A percentile compares a stretch with the other conserved stretches of the same genome.
Conservation (phyloP, 2,888 invertebrate species). For the Loripinus fragilis region DNA sequence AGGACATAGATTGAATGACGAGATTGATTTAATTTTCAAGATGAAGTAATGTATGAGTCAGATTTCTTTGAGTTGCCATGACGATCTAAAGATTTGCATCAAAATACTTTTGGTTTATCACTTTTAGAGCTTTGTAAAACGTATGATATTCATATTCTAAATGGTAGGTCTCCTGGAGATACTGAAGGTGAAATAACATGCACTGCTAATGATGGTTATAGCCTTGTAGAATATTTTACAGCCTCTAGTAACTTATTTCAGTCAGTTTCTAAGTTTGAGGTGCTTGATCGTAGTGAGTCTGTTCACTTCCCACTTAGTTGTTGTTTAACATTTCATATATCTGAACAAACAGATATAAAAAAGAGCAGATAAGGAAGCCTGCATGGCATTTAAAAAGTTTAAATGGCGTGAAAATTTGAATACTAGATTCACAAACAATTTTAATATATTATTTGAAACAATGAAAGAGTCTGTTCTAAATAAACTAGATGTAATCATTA, state of each 20-base stretch:
- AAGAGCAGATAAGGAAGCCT: not conserved
- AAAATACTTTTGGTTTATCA: not conserved
- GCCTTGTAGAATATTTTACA: not conserved
- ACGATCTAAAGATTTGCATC: not conserved
- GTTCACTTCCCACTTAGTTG: not conserved
- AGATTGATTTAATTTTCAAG: constrained; percentile 14
- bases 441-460: not conserved
- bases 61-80: not conserved
- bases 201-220: not conserved
- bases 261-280: not conserved
- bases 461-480: not conserved
- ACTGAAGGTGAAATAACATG: constrained; percentile 7
- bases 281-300: not conserved
- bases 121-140: constrained; percentile 17
- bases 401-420: not conserved
- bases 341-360: not conserved
- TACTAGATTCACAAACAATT: not conserved
- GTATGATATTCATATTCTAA: constrained; percentile 9
- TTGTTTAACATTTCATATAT: not conserved
- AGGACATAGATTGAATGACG: not conserved
- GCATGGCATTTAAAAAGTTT: not conserved
- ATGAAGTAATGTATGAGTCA: constrained; percentile 1
- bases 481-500: not conserved
- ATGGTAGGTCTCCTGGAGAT: constrained; percentile 15
- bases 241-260: not conserved